Evolutionary conservation across 1,140 invertebrate genomes (phyloP), one percentile per base, ranked within the genome.

Genomic region (Drosophila asahinai): DNA sequence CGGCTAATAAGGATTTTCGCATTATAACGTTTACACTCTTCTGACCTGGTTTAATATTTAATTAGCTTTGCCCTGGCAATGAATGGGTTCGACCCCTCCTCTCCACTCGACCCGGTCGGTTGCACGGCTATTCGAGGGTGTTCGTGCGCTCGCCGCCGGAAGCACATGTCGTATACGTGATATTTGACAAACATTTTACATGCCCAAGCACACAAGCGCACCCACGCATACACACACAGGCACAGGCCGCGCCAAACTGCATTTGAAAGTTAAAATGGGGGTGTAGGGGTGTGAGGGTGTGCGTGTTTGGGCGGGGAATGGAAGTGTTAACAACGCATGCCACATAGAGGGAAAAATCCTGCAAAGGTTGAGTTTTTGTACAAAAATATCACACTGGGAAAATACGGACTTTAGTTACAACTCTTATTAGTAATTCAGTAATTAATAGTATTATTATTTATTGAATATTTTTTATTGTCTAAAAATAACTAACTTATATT

Each of bases 111-210:
- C n/a, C 33, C 43, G 38, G 45, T 71, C 64, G 49, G 63, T 71
- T 71, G 64, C 33, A 45, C 52, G 49, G 45, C 45, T 38, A 61
- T 73, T 72, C 49, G 36, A 42, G 77, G 49, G 72, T 64, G 68
- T 84, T 83, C 77, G 72, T 73, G 73, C 66, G 83, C 76, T 74
- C 38, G 11, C 19, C 63, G 61, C 45, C 81, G 75, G 81, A 67
- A 80, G 65, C 81, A 83, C 81, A 81, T 81, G 81, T 72, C 84
- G 83, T 87, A 87, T 87, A 89, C 84, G 83, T 87, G 74, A 87
- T 83, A 87, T 89, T 87, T 83, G 83, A 78, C 77, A 83, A 87
- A 83, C 77, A 80, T 55, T 77, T 72, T 67, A 71, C 77, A 72
- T 47, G 67, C 62, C 76, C 67, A 67, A 61, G 63, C 63, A 65